Evolutionary conservation across 2,797 vertebrate species (phyloP).

Genomic region (Cossypha niveicapilla): DNA sequence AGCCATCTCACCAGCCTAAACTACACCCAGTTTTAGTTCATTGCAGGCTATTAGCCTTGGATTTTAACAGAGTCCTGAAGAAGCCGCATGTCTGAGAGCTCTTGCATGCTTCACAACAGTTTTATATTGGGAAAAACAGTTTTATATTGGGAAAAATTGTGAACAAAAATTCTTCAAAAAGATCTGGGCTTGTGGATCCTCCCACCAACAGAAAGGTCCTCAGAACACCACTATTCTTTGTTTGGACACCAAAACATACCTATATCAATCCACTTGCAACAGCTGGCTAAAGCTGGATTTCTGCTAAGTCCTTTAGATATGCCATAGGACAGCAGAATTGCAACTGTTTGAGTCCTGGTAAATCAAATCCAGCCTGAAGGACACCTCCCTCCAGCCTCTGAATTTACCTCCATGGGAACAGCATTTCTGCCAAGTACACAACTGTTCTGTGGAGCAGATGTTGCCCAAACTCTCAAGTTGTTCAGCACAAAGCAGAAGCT

Average conservation of each 20-base stretch:
- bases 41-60: not conserved
- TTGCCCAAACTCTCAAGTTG: not conserved
- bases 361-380: not conserved
- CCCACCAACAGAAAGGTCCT: not conserved
- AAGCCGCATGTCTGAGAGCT: not conserved
- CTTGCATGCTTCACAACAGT: not conserved
- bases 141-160: not conserved
- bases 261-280: not conserved
- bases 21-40: not conserved
- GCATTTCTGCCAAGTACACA: not conserved
- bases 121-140: not conserved
- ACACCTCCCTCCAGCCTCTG: not conserved
- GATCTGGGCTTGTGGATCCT: not conserved
- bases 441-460: fast-evolving
- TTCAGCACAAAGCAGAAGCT: not conserved
- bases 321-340: not conserved
- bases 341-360: not conserved
- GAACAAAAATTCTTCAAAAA: not conserved
- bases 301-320: not conserved
- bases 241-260: not conserved
- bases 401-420: not conserved
- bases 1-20: not conserved
- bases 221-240: not conserved
- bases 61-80: not conserved
- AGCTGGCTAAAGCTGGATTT: not conserved